Evolutionary conservation across 2,113 vertebrate genomes (phyloP), one percentile per base, ranked within the genome.

Genomic region (Pluvianellus socialis): DNA sequence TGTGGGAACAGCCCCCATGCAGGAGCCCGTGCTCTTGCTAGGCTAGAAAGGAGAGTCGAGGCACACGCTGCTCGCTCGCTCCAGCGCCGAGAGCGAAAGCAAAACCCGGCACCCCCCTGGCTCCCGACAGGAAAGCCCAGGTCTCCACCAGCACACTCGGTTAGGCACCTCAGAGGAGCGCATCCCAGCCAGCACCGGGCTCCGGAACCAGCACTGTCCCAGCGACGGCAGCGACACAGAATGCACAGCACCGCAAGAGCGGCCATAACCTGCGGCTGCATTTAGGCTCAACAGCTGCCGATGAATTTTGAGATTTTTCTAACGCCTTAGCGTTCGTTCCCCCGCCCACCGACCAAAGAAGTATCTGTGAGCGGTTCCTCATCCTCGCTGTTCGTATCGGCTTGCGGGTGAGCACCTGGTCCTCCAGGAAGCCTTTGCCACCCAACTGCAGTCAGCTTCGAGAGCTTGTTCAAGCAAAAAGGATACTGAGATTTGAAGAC

Each of bases 381-480:
- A 90, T 35, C 66, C 70, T 66, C 20, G 4, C 49, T 49, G 26
- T 35, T 93, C 3, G 0, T 49, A 83, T 73, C 62, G 55, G 44
- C 73, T 76, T 92, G 33, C 17, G 75, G 83, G 65, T 47, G 80
- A 95, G 81, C 66, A 92, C 53, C 71, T 82, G 76, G 52, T 56
- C 20, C 56, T 81, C 56, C 93, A 89, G 68, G 50, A 91, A 89
- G 52, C 70, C 28, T 92, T 9, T 93, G 88, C 59, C 71, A 90
- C 67, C 26, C 3, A 94, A 63, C 1, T 86, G 71, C 79, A 86
- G 38, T 16, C 67, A 83, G 59, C 44, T 88, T 81, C 4, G 47
- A 93, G 56, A 92, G 59, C 47, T 47, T 68, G 40, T 21, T 90
- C 47, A 94, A 71, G 62, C 61, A 68, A 88, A 96, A 93, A 94